Conservation (phyloP, 2,888 invertebrate species). For the Drepana falcataria region DNA sequence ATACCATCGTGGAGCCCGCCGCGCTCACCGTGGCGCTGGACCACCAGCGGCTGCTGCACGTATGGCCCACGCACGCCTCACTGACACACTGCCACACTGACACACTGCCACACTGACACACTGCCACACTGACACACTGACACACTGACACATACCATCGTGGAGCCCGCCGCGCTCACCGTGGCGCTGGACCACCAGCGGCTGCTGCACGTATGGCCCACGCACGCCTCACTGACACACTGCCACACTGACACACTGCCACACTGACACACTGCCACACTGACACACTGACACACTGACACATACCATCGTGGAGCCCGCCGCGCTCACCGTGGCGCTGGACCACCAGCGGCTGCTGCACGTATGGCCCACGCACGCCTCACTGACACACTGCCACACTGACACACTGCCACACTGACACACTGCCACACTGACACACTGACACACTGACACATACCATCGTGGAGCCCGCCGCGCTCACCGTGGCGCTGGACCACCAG, state of each 20-base stretch:
- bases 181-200: constrained; percentile 80
- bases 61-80: constrained; percentile 18
- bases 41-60: constrained; percentile 67
- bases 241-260: background rate
- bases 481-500: too few species aligned
- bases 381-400: background rate
- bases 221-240: background rate
- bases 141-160: too few species aligned
- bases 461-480: background rate
- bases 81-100: background rate
- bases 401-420: too few species aligned
- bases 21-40: constrained; percentile 87
- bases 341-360: constrained; percentile 69
- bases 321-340: constrained; percentile 88
- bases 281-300: too few species aligned
- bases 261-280: background rate
- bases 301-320: constrained; percentile 97
- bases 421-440: background rate
- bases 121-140: too few species aligned
- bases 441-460: background rate
- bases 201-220: constrained; percentile 61
- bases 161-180: constrained; percentile 93
- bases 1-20: constrained; percentile 96
- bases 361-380: constrained; percentile 34
- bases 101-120: background rate